Conservation (phyloP, 2,888 invertebrate genomes). For the Clostera curtula region DNA sequence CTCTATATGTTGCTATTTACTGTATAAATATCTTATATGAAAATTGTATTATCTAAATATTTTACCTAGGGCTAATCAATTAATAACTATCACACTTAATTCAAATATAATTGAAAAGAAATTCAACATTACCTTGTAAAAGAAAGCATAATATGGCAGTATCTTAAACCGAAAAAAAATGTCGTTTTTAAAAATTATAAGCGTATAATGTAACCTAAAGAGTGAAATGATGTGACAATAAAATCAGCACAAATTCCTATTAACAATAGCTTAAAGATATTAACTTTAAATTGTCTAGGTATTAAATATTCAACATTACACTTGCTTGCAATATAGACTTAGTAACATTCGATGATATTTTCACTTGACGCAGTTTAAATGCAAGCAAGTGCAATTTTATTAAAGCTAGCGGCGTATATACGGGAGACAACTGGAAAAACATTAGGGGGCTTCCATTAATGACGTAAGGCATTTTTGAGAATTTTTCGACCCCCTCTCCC, state of each 20-base stretch:
- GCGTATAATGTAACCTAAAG: constrained; percentile 47
- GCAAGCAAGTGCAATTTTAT: no score
- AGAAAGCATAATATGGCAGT: constrained; percentile 54
- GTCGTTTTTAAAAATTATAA: constrained; percentile 55
- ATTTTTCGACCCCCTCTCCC: no score
- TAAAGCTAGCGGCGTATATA: no score
- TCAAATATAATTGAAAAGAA: constrained; percentile 17
- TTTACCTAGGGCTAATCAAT: constrained; percentile 21
- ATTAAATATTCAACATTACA: constrained; percentile 5
- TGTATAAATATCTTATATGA: constrained; percentile 25
- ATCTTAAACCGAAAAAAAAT: constrained; percentile 36
- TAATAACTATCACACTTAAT: constrained; percentile 11
- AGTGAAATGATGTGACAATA: constrained; percentile 16
- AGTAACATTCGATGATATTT: constrained; percentile 9
- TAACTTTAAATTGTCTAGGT: no score
- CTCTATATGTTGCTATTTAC: constrained; percentile 22
- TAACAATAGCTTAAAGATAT: constrained; percentile 14
- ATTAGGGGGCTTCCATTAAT: no score
- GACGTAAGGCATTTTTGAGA: no score
- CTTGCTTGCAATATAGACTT: constrained; percentile 12
- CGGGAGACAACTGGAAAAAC: no score
- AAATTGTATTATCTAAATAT: constrained; percentile 20
- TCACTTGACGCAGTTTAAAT: constrained; percentile 3
- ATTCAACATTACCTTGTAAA: constrained; percentile 14
- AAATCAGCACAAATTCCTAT: constrained; percentile 23